Percentiles rank a stretch among this genome's conserved stretches.
Conservation (phyloP, 2,113 vertebrate species). For the Neoarius graeffei region DNA sequence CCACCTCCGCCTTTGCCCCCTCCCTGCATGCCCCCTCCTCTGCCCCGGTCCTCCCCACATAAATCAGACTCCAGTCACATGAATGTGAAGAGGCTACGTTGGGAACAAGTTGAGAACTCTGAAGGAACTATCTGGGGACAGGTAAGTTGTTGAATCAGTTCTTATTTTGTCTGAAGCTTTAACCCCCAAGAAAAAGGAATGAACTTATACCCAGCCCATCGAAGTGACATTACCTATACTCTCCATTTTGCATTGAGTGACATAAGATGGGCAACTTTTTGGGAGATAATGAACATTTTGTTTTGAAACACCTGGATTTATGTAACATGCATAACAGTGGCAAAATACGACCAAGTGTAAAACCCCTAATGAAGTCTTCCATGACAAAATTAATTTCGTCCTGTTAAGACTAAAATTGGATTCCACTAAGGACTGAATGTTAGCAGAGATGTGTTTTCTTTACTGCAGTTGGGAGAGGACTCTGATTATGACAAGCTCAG, state of each 20-base stretch:
- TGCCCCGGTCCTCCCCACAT: slow-evolving; percentile 74
- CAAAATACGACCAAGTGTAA: not conserved
- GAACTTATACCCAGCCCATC: not conserved
- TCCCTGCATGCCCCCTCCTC: slow-evolving; percentile 73
- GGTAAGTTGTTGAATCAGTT: slow-evolving; percentile 67
- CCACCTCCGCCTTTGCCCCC: slow-evolving; percentile 75
- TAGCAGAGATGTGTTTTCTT: slow-evolving; percentile 43
- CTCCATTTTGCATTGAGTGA: not conserved
- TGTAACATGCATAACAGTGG: not conserved
- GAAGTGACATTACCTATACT: not conserved
- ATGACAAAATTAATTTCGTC: not conserved
- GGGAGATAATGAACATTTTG: not conserved
- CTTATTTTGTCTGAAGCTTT: not conserved
- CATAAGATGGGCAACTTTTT: not conserved
- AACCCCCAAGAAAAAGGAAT: not conserved
- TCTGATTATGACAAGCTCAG: slow-evolving; percentile 96
- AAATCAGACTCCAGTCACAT: slow-evolving; percentile 90
- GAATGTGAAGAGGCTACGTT: slow-evolving; percentile 96
- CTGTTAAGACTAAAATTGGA: not conserved
- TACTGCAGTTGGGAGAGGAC: slow-evolving; percentile 83
- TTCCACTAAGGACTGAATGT: not conserved
- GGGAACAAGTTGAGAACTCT: slow-evolving; percentile 97
- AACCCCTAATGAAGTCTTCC: not conserved
- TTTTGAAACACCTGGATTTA: slow-evolving; percentile 7
- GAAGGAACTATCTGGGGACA: slow-evolving; percentile 99